These are phyloP conservation scores for Morone chrysops DNA, from an alignment of 2,113 vertebrate species.

Conservation along the genomic window DNA sequence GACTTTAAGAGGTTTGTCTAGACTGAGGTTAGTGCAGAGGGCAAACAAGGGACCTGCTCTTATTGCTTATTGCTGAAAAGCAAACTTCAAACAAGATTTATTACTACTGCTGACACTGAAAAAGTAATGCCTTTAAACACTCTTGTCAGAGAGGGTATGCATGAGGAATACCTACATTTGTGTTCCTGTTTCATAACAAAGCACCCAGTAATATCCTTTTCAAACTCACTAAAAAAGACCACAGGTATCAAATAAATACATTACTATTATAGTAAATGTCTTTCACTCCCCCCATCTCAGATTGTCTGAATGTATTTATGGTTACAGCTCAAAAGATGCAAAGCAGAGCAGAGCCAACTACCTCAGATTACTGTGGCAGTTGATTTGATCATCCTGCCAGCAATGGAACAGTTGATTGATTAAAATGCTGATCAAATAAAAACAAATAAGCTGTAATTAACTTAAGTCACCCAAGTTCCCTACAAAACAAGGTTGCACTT, in stretches of 20 bases:
- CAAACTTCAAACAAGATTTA: conserved; percentile 44
- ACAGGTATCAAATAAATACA: not conserved
- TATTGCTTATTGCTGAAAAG: conserved; percentile 2
- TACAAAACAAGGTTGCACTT: conserved; percentile 5
- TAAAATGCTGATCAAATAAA: conserved; percentile 31
- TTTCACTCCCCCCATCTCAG: not conserved
- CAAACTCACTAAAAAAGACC: not conserved
- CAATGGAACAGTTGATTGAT: conserved; percentile 15
- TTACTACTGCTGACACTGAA: conserved; percentile 15
- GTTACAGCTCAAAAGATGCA: not conserved
- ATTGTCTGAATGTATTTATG: not conserved
- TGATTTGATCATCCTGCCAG: conserved; percentile 26
- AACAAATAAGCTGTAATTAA: conserved; percentile 22
- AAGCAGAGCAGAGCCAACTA: not conserved
- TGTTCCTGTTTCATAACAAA: not conserved
- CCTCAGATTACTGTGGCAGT: not conserved
- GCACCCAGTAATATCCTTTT: not conserved
- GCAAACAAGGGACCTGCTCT: conserved; percentile 17
- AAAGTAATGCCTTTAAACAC: conserved; percentile 18
- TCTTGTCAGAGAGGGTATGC: conserved; percentile 1
- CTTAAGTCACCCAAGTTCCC: not conserved
- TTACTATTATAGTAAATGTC: not conserved
- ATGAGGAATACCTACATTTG: not conserved
- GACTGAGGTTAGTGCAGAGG: conserved; percentile 36
- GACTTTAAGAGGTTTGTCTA: conserved; percentile 36